Evolutionary conservation across 2,113 vertebrate species (phyloP), one percentile per base, ranked within the genome.

Genomic region (Maccullochella peelii): DNA sequence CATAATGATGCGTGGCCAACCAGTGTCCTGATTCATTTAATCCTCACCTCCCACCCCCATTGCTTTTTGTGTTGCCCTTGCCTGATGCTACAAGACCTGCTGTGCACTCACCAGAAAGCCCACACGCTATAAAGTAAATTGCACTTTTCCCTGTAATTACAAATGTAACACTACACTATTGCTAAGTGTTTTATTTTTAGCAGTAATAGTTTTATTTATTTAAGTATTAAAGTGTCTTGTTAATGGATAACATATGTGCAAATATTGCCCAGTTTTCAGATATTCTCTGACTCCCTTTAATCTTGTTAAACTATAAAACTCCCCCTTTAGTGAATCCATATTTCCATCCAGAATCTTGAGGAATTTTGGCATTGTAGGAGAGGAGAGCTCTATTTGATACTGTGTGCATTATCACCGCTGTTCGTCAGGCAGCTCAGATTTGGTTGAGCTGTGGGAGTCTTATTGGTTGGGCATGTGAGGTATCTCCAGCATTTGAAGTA

Each of bases 1-100:
- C 15, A 83, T 86, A 87, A 88, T 90, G 82, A 90, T 87, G 82
- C 47, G 6, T 69, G 66, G 66, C 76, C 79, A 76, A 18, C 54
- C 59, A 62, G 27, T 47, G 63, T 57, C 57, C 42, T 49, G 16
- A 77, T 90, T 80, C 30, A 86, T 89, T 85, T 84, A 77, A 79
- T 85, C 67, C 38, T 84, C 58, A 81, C 77, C 80, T 82, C 44
- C 79, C 63, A 59, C 36, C 77, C 80, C 25, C 10, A 0, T n/a
- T 67, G 57, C 27, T 73, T 80, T 79, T 77, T 77, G 42, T 65
- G 8, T 69, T 69, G 36, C 55, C 14, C 11, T 77, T 50, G 23
- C 33, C 15, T 69, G 47, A 76, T 36, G 30, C 25, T 44, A 20
- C 30, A 79, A 66, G 73, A 44, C 73, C 71, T 59, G 12, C n/a